These are phyloP conservation scores for Adelphocoris suturalis DNA, from an alignment of 2,888 invertebrate genomes.

Conservation along the genomic window DNA sequence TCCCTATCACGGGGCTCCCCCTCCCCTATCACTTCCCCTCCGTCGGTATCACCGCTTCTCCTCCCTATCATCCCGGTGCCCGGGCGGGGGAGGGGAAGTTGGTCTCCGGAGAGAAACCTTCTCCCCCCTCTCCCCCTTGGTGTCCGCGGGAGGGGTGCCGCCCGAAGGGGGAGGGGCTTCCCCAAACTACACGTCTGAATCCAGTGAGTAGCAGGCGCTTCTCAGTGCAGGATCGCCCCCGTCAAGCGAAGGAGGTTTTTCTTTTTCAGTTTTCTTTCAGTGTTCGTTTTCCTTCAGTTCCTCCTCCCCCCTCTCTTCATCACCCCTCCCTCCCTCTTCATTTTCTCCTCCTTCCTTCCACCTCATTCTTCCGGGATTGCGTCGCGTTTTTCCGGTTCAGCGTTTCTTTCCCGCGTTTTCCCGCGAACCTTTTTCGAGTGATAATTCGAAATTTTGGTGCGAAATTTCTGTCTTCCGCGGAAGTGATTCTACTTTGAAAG, in stretches of 20 bases:
- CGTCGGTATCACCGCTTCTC: background rate
- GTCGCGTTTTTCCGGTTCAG: background rate
- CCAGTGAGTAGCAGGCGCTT: conserved; percentile 68
- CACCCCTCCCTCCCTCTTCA: conserved; percentile 15
- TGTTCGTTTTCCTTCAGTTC: background rate
- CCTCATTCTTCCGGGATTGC: background rate
- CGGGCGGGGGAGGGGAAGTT: background rate
- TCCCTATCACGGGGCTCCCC: no score
- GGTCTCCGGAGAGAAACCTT: conserved; percentile 1
- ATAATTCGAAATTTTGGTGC: conserved; percentile 14
- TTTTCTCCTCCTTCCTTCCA: conserved; percentile 12
- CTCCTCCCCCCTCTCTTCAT: conserved; percentile 50
- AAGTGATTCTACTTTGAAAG: conserved; percentile 6
- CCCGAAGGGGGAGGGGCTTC: conserved; percentile 47
- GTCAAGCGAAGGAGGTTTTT: background rate
- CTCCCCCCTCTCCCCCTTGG: background rate
- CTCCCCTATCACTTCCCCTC: background rate
- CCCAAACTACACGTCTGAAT: conserved; percentile 50
- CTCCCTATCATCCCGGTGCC: background rate
- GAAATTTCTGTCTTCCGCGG: background rate
- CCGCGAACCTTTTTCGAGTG: background rate
- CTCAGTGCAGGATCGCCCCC: conserved; percentile 21
- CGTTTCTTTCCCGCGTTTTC: conserved; percentile 41
- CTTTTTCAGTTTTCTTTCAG: conserved; percentile 32
- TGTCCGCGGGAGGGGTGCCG: background rate